These are phyloP conservation scores for Sylvicola cinctus DNA, from an alignment of 2,888 invertebrate species.

Conservation along the genomic window DNA sequence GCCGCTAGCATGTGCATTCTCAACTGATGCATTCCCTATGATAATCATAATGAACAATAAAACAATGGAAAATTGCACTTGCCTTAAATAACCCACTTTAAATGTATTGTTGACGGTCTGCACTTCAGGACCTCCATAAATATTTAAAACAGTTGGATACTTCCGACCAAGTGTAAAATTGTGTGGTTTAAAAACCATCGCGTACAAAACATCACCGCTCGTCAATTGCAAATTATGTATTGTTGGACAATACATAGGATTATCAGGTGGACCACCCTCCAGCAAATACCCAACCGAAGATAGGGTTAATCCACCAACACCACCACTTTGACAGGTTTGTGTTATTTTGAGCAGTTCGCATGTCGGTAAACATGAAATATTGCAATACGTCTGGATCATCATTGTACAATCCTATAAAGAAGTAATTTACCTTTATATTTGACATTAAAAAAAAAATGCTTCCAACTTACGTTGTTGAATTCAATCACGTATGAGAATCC, in stretches of 20 bases:
- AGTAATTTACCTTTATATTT: background rate
- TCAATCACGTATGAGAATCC: slow-evolving; percentile 73
- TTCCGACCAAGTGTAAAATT: slow-evolving; percentile 33
- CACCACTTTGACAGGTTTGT: slow-evolving; percentile 37
- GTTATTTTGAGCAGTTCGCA: slow-evolving; percentile 54
- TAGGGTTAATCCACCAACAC: slow-evolving; percentile 43
- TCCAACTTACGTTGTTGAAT: slow-evolving; percentile 43
- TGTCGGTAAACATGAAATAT: slow-evolving; percentile 57
- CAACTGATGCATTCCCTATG: slow-evolving; percentile 68
- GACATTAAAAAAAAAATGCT: background rate
- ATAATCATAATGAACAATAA: slow-evolving; percentile 1
- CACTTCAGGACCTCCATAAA: slow-evolving; percentile 97
- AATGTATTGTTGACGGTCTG: slow-evolving; percentile 93
- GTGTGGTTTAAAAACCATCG: slow-evolving; percentile 79
- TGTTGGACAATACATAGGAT: slow-evolving; percentile 44
- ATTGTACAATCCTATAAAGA: slow-evolving; percentile 44
- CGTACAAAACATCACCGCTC: slow-evolving; percentile 52
- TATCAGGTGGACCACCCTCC: slow-evolving; percentile 36
- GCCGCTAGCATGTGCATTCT: slow-evolving; percentile 89
- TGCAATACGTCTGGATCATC: slow-evolving; percentile 67
- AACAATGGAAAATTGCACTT: slow-evolving; percentile 1
- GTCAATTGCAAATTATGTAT: slow-evolving; percentile 46
- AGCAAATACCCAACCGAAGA: slow-evolving; percentile 50
- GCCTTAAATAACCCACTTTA: slow-evolving; percentile 38
- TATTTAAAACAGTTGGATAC: slow-evolving; percentile 87